phyloP scores from a whole-genome alignment of 2,888 invertebrate genomes.

The Nymphalis polychloros region DNA sequence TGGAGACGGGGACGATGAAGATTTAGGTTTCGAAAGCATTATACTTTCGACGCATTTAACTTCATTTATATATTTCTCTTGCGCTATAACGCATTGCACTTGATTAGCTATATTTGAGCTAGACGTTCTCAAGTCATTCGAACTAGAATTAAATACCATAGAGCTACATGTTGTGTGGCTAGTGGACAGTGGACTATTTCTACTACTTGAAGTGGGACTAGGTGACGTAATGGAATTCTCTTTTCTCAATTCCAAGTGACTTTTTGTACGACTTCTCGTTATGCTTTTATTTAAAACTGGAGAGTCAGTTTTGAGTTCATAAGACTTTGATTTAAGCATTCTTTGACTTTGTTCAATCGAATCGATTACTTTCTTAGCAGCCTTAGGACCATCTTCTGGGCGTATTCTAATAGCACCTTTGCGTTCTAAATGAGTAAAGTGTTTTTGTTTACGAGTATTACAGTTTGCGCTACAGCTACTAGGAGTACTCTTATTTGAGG shows the following conservation, averaged over 20 bases:
- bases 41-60: constrained; percentile 77
- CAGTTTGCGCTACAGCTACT: constrained; percentile 72
- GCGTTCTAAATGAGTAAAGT: constrained; percentile 70
- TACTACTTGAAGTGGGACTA: constrained; percentile 75
- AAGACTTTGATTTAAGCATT: constrained; percentile 77
- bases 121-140: constrained; percentile 75
- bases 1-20: constrained; percentile 64
- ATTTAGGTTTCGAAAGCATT: constrained; percentile 68
- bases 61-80: constrained; percentile 78
- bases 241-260: constrained; percentile 71
- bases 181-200: constrained; percentile 77
- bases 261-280: constrained; percentile 65
- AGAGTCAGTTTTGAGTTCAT: constrained; percentile 74
- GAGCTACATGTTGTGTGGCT: constrained; percentile 80
- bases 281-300: constrained; percentile 65
- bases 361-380: constrained; percentile 74
- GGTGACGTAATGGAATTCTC: constrained; percentile 71
- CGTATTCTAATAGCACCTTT: constrained; percentile 76
- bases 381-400: constrained; percentile 75
- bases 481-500: constrained; percentile 67
- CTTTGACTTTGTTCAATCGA: constrained; percentile 77
- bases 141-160: constrained; percentile 79
- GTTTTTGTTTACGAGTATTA: constrained; percentile 66
- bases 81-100: constrained; percentile 79
- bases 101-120: constrained; percentile 75